A percentile compares a stretch with the other conserved stretches of the same genome.
Evolutionary conservation across 2,113 vertebrate species (phyloP).

Genomic region (Euleptes europaea): DNA sequence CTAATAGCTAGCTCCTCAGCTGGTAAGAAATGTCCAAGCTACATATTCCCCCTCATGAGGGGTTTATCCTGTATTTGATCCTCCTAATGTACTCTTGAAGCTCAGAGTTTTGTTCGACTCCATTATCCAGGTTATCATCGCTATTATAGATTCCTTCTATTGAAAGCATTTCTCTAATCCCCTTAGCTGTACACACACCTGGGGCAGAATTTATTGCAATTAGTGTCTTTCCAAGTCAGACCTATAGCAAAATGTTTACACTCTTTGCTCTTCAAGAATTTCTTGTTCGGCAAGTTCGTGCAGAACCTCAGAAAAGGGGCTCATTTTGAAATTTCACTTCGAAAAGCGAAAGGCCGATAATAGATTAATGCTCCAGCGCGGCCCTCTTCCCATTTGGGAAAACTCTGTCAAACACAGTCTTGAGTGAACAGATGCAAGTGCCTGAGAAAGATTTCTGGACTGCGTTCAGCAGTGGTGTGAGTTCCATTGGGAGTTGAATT

Average conservation of each 20-base stretch:
- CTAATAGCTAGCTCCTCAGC: background rate
- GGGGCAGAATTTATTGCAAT: constrained; percentile 27
- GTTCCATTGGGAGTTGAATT: background rate
- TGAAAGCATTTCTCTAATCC: background rate
- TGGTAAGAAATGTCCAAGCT: background rate
- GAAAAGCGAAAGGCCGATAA: constrained; percentile 45
- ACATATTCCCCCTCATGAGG: background rate
- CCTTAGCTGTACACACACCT: background rate
- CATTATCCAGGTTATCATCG: constrained; percentile 11
- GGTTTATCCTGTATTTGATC: constrained; percentile 9
- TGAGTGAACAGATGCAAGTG: constrained; percentile 13
- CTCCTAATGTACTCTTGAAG: constrained; percentile 1
- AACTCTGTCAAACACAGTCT: constrained; percentile 15
- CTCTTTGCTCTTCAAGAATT: constrained; percentile 43
- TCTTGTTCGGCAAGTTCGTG: constrained; percentile 42
- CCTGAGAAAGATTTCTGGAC: background rate
- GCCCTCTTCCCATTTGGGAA: background rate
- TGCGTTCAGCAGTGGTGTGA: background rate
- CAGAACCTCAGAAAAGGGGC: constrained; percentile 20
- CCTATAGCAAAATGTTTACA: constrained; percentile 36
- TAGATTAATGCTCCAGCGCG: constrained; percentile 36
- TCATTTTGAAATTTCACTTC: constrained; percentile 36
- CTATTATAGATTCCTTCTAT: constrained; percentile 19
- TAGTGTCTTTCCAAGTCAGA: constrained; percentile 20
- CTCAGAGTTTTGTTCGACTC: background rate